Evolutionary conservation across 2,797 vertebrate species (phyloP).

Genomic region (Crenichthys baileyi): DNA sequence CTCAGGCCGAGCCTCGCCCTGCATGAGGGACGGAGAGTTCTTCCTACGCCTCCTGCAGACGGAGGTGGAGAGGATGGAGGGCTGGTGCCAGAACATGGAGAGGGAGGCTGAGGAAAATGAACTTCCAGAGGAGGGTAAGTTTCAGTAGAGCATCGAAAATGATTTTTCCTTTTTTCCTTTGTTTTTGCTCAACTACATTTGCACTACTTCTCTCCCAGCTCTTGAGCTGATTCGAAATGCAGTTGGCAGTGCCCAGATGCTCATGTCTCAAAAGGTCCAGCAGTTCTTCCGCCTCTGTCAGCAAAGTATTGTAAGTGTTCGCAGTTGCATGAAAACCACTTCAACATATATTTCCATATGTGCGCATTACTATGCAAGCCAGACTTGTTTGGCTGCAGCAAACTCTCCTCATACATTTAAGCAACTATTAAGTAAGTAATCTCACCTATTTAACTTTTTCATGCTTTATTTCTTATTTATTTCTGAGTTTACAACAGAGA

Average conservation of each 20-base stretch:
- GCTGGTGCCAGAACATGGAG: slow-evolving; percentile 99
- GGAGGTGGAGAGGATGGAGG: slow-evolving; percentile 97
- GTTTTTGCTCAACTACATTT: not conserved
- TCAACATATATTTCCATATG: slow-evolving; percentile 10
- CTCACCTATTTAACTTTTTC: not conserved
- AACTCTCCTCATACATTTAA: not conserved
- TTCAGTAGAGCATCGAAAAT: not conserved
- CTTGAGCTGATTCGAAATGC: slow-evolving; percentile 96
- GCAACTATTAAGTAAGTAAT: not conserved
- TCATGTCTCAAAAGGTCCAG: slow-evolving; percentile 99
- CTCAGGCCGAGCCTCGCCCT: slow-evolving; percentile 93
- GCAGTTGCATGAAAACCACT: slow-evolving; percentile 13
- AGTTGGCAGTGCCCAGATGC: slow-evolving; percentile 95
- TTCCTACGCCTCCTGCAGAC: slow-evolving; percentile 95
- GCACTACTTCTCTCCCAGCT: slow-evolving; percentile 72
- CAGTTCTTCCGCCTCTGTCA: slow-evolving; percentile 99
- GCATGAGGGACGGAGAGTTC: slow-evolving; percentile 95
- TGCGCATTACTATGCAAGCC: not conserved
- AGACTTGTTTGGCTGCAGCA: not conserved
- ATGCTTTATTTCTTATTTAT: not conserved
- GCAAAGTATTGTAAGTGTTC: slow-evolving; percentile 94
- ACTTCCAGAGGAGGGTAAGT: slow-evolving; percentile 91
- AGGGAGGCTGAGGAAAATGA: slow-evolving; percentile 95
- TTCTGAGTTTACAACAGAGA: not conserved
- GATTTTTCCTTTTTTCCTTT: not conserved